Percentiles rank a stretch among this genome's conserved stretches.
phyloP scores from a whole-genome alignment of 2,888 invertebrate genomes.

The Drosophila rellima region DNA sequence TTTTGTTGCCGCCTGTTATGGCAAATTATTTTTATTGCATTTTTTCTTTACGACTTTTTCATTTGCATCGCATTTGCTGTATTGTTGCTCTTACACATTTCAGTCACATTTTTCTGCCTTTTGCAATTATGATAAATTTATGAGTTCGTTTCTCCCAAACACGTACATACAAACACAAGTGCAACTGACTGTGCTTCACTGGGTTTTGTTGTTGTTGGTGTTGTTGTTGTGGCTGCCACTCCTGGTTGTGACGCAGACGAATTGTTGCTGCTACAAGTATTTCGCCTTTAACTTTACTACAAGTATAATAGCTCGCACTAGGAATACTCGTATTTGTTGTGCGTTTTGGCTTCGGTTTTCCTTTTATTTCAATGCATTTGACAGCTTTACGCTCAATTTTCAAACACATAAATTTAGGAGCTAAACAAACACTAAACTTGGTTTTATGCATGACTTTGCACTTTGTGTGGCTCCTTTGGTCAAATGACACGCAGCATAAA shows the following conservation, averaged over 20 bases:
- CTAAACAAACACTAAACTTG: slow-evolving; percentile 29
- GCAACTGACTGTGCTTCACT: slow-evolving; percentile 47
- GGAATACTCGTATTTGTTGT: slow-evolving; percentile 16
- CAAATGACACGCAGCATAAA: slow-evolving; percentile 12
- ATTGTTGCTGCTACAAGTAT: slow-evolving; percentile 57
- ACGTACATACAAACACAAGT: slow-evolving; percentile 33
- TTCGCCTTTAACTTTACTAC: slow-evolving; percentile 37
- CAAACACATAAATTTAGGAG: slow-evolving; percentile 25
- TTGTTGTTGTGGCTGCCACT: slow-evolving; percentile 47
- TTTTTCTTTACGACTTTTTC: slow-evolving; percentile 61
- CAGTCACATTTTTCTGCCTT: slow-evolving; percentile 75
- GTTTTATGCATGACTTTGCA: slow-evolving; percentile 28
- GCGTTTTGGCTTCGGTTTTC: slow-evolving; percentile 38
- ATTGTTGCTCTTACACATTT: slow-evolving; percentile 56
- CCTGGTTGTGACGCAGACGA: slow-evolving; percentile 68
- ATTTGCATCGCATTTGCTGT: slow-evolving; percentile 53
- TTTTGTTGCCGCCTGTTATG: slow-evolving; percentile 42
- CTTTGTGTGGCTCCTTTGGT: slow-evolving; percentile 16
- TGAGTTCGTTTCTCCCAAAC: slow-evolving; percentile 81
- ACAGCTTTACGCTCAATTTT: slow-evolving; percentile 56
- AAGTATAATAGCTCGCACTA: no score
- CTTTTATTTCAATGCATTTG: slow-evolving; percentile 50
- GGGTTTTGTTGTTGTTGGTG: slow-evolving; percentile 32
- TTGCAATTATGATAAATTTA: slow-evolving; percentile 82
- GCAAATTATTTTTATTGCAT: slow-evolving; percentile 77